These are phyloP conservation scores for Eupristina koningsbergeri DNA, from an alignment of 1,140 invertebrate species.

Conservation along the genomic window DNA sequence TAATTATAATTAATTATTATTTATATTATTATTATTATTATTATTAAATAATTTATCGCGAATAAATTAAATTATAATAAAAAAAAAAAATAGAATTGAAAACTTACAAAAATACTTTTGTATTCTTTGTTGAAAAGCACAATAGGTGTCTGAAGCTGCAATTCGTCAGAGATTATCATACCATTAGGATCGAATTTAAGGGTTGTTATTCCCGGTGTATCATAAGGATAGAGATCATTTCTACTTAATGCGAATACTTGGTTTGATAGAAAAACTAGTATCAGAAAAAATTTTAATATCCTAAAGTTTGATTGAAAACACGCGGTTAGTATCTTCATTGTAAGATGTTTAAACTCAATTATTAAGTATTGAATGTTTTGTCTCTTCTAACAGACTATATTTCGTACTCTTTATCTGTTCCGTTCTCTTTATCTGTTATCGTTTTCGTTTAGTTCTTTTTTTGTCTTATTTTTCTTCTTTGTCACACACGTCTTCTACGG, in stretches of 20 bases:
- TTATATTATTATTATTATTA: no score
- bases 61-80: neutral
- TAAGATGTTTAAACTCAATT: slow-evolving; percentile 66
- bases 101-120: slow-evolving; percentile 84
- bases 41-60: no score
- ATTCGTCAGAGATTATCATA: slow-evolving; percentile 65
- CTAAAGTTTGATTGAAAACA: slow-evolving; percentile 36
- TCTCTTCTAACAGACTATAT: slow-evolving; percentile 22
- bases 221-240: slow-evolving; percentile 64
- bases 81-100: neutral
- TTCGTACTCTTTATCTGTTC: slow-evolving; percentile 46
- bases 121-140: slow-evolving; percentile 82
- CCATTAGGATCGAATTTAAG: slow-evolving; percentile 65
- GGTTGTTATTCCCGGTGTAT: slow-evolving; percentile 47
- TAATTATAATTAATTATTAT: no score
- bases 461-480: neutral
- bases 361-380: neutral
- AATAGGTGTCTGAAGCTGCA: slow-evolving; percentile 77
- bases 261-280: slow-evolving; percentile 50
- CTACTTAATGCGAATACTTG: slow-evolving; percentile 54
- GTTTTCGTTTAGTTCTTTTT: slow-evolving; percentile 33
- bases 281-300: slow-evolving; percentile 53
- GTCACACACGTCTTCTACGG: neutral
- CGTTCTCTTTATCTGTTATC: neutral
- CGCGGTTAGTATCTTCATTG: slow-evolving; percentile 66